Evolutionary conservation across 2,888 invertebrate species (phyloP), one percentile per base, ranked within the genome.

Genomic region (Erebia aethiops): DNA sequence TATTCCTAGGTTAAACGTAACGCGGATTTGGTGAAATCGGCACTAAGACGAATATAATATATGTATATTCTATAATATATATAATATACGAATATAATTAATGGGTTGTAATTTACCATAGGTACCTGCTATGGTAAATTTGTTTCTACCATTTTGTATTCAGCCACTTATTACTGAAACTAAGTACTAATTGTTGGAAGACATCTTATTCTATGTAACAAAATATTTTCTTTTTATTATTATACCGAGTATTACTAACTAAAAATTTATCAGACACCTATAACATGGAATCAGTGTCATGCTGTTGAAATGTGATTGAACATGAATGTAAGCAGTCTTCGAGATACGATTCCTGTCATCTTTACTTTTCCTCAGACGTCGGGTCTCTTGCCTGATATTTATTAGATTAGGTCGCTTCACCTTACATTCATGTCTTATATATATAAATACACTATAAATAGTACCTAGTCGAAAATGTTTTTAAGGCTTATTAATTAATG

Each of bases 281-380:
- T 69, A 63, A 67, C 67, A 54, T 64, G 63, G 57, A 71, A 74
- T 74, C 64, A 69, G 63, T 61, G 69, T 74, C 71, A 71, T 54
- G 67, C 63, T 21, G 35, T 64, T 51, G 64, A 67, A 46, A 60
- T 60, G 67, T 74, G 67, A 74, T 74, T 69, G 69, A 71, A 74
- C 67, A 67, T 51, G 73, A 74, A 64, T 63, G 71, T 60, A 56
- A 71, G 69, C 60, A 67, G 69, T 67, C 58, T 46, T 66, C 67
- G 69, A 66, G 69, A 71, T 60, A 60, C 69, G 71, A 69, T 71
- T 62, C 67, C 63, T 60, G 73, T 71, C 73, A 67, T 64, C 69
- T 69, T 71, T 66, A 74, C 60, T 74, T 67, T 64, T 26, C 71
- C 63, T 74, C 73, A 69, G 26, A 67, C 67, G 66, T 69, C 52